Evolutionary conservation across 2,888 invertebrate species (phyloP), one percentile per base, ranked within the genome.

Genomic region (Pollenia griseotomentosa): DNA sequence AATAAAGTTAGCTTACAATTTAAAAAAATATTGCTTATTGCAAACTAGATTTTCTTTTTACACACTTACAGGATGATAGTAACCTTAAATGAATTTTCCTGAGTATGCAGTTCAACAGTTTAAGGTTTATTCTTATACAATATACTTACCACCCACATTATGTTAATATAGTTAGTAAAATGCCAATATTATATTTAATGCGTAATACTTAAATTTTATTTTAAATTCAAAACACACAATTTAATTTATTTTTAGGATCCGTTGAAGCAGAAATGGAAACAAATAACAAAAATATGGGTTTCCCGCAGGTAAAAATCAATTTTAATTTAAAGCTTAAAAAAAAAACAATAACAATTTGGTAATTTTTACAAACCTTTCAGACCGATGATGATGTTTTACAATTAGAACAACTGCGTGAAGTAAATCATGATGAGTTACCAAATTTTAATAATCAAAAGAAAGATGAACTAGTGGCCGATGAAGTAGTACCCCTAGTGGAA

Each of bases 371-470:
- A 66, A 65, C 12, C 12, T 40, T 81, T 71, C 92, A 94, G 89
- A 92, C 94, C 90, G 95, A 95, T 89, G 93, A 94, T 78, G 94
- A 94, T 90, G 95, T 95, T 5, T 91, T 92, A 79, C 94, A 95
- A 89, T 91, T 95, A 88, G 94, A 95, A 90, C 94, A 94, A 86
- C 90, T 94, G 81, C 94, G 94, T 90, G 93, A 93, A n/a, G 61
- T 77, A n/a, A 83, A 66, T 68, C 65, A 77, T 6, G 84, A 82
- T 53, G 74, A 90, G 85, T 88, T 88, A 16, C 16, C 87, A 79
- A 84, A 89, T 86, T 14, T 89, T 71, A 16, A 88, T 86, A 66
- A 91, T 48, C 90, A 82, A 89, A 90, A 68, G 88, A 90, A 85
- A 87, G 81, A 90, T 89, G 16, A 90, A 88, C 79, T 89, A 85